Percentiles rank a stretch among this genome's conserved stretches.
Conservation (phyloP, 2,888 invertebrate species). For the Didymodactylos carnosus region DNA sequence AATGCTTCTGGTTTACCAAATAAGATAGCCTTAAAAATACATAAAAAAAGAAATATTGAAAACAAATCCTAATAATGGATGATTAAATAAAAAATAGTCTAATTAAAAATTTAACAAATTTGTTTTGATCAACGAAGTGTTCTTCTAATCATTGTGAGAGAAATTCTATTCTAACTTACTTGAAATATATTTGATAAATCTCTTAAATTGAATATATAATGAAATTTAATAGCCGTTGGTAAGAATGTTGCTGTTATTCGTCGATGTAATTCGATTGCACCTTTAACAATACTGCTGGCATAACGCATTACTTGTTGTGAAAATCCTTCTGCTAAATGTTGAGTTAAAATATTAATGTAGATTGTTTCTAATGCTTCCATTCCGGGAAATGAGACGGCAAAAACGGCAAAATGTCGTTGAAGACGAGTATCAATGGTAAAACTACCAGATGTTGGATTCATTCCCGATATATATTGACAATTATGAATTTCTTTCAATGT, state of each 20-base stretch:
- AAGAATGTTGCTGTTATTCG: constrained; percentile 67
- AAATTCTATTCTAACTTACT: too few species aligned
- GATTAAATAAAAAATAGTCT: background rate
- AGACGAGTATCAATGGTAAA: constrained; percentile 84
- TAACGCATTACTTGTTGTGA: constrained; percentile 48
- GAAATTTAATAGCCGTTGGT: constrained; percentile 85
- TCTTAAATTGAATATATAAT: constrained; percentile 80
- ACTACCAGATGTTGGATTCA: constrained; percentile 93
- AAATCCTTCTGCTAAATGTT: constrained; percentile 64
- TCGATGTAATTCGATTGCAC: constrained; percentile 62
- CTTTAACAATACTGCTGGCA: constrained; percentile 53
- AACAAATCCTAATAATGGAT: background rate
- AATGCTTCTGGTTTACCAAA: constrained; percentile 73
- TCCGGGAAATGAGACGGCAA: constrained; percentile 54
- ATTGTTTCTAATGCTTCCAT: constrained; percentile 63
- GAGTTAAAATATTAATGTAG: constrained; percentile 64
- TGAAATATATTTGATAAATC: constrained; percentile 86
- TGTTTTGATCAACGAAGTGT: background rate
- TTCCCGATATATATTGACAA: constrained; percentile 84
- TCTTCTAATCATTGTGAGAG: too few species aligned
- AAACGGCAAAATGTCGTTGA: constrained; percentile 36
- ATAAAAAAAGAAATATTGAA: background rate
- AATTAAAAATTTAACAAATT: background rate
- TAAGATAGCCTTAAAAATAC: constrained; percentile 54
- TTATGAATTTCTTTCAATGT: constrained; percentile 80